These are phyloP conservation scores for Formica selysi DNA, from an alignment of 1,140 invertebrate genomes.

Conservation along the genomic window DNA sequence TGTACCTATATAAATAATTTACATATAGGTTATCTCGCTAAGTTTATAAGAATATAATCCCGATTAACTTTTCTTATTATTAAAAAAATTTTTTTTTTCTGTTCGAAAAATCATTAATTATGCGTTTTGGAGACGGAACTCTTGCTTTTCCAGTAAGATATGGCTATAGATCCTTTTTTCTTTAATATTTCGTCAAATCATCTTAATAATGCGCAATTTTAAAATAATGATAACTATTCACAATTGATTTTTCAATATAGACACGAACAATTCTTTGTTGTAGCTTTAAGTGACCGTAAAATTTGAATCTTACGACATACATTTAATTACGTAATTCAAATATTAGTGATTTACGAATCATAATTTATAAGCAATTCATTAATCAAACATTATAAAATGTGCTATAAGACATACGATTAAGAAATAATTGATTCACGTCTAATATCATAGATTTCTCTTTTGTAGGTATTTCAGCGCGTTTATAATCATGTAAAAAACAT, in stretches of 20 bases:
- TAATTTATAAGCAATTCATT: background rate
- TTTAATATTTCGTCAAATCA: background rate
- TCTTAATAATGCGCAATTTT: slow-evolving; percentile 1
- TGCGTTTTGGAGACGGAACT: background rate
- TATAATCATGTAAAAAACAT: background rate
- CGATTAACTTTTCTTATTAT: background rate
- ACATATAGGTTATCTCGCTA: background rate
- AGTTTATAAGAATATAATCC: background rate
- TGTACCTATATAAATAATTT: background rate
- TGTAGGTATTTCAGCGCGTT: background rate
- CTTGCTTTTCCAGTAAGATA: background rate
- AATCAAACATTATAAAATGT: background rate
- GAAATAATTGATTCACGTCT: slow-evolving; percentile 1
- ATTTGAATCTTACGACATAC: background rate
- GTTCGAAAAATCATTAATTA: slow-evolving; percentile 14
- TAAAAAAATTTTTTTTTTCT: background rate
- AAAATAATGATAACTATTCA: background rate
- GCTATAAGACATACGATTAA: background rate
- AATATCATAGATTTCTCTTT: slow-evolving; percentile 7
- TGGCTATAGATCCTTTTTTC: background rate
- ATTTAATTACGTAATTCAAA: background rate
- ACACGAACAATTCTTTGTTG: background rate
- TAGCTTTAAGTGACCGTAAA: background rate
- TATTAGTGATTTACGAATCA: background rate
- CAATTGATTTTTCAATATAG: background rate